These are phyloP conservation scores for Diplodus sargus DNA, from an alignment of 2,797 vertebrate genomes.

Conservation along the genomic window DNA sequence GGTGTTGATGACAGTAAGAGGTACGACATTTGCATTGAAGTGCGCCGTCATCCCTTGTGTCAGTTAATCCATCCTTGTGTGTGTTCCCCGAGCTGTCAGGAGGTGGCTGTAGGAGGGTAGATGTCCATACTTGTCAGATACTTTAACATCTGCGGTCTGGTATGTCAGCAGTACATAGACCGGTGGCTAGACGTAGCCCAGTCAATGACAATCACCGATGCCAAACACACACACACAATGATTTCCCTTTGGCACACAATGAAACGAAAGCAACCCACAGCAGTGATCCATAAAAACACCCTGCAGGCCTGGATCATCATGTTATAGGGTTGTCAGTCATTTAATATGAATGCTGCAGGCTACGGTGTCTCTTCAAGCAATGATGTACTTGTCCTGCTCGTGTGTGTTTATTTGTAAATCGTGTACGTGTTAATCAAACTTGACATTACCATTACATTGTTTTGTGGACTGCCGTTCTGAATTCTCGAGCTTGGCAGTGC, in stretches of 20 bases:
- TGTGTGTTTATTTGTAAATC: not conserved
- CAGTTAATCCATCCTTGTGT: not conserved
- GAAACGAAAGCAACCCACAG: not conserved
- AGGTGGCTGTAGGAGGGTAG: not conserved
- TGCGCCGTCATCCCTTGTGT: not conserved
- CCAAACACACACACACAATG: not conserved
- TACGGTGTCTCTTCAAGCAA: not conserved
- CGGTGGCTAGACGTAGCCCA: too few relatives aligned
- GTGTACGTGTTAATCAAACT: too few relatives aligned
- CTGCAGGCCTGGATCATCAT: not conserved
- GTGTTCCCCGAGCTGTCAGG: not conserved
- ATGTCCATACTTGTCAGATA: not conserved
- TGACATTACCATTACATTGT: too few relatives aligned
- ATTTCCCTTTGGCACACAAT: not conserved
- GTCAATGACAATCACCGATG: not conserved
- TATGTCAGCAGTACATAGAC: not conserved
- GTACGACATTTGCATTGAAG: slow-evolving; percentile 5
- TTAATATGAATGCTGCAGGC: not conserved
- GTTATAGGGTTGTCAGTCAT: slow-evolving; percentile 9
- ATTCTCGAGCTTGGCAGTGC: too few relatives aligned
- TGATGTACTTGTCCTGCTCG: not conserved
- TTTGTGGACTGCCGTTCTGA: too few relatives aligned
- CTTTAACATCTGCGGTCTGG: not conserved
- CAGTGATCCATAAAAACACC: slow-evolving; percentile 3
- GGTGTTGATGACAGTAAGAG: not conserved